Evolutionary conservation across 2,888 invertebrate species (phyloP).

Genomic region (Malthinus seriepunctatus): DNA sequence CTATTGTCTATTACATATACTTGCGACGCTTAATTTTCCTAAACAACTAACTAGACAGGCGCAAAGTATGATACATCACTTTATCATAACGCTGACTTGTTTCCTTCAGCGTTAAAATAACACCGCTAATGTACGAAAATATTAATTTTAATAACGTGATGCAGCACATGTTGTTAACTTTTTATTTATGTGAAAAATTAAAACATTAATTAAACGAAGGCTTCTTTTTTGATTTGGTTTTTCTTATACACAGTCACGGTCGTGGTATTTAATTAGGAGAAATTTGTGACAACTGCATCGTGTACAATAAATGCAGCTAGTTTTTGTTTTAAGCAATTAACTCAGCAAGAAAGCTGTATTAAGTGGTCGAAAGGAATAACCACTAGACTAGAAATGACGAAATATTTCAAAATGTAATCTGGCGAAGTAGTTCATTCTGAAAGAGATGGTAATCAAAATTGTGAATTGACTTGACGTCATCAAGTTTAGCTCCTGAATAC

Average conservation of each 20-base stretch:
- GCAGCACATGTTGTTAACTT: neutral
- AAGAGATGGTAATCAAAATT: constrained; percentile 16
- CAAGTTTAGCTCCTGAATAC: constrained; percentile 17
- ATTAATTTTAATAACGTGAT: neutral
- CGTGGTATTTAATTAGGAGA: too few species aligned
- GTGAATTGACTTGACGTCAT: constrained; percentile 24
- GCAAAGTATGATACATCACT: constrained; percentile 8
- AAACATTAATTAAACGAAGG: too few species aligned
- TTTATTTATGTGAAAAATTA: neutral
- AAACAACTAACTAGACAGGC: constrained; percentile 10
- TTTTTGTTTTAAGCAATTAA: too few species aligned
- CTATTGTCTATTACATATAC: constrained; percentile 10
- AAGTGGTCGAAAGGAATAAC: too few species aligned
- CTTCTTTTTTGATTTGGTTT: too few species aligned
- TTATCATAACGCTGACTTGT: constrained; percentile 8
- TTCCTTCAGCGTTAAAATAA: constrained; percentile 1
- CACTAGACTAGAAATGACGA: neutral
- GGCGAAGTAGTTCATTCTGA: neutral
- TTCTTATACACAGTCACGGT: too few species aligned
- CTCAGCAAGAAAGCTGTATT: too few species aligned
- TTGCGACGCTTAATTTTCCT: constrained; percentile 13
- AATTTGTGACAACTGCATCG: too few species aligned
- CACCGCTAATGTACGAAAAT: neutral
- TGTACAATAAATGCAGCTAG: too few species aligned
- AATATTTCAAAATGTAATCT: constrained; percentile 4